A percentile compares a stretch with the other conserved stretches of the same genome.
Evolutionary conservation across 2,113 vertebrate species (phyloP).

Genomic region (Anguilla japonica): DNA sequence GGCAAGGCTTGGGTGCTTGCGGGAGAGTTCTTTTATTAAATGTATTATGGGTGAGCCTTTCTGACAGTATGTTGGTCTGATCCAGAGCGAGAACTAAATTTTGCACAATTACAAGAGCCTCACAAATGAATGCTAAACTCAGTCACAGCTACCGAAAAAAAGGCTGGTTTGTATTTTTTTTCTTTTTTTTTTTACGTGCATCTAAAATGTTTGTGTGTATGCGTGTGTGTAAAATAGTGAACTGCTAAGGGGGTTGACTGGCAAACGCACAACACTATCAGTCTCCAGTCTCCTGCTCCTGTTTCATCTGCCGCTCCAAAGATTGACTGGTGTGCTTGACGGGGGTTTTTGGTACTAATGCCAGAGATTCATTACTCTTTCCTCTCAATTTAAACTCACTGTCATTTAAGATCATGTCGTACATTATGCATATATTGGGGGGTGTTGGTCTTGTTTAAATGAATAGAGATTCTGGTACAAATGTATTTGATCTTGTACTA

Average conservation of each 20-base stretch:
- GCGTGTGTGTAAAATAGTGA: not conserved
- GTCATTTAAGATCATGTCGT: conserved; percentile 42
- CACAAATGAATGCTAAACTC: not conserved
- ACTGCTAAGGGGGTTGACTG: not conserved
- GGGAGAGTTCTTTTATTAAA: not conserved
- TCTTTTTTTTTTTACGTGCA: not conserved
- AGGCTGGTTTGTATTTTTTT: not conserved
- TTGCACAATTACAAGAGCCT: not conserved
- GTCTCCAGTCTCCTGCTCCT: not conserved
- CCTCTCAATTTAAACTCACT: not conserved
- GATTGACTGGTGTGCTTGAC: not conserved
- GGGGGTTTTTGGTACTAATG: not conserved
- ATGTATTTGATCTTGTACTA: not conserved
- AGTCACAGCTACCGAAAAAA: not conserved
- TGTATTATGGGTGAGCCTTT: not conserved
- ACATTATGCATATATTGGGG: conserved; percentile 6
- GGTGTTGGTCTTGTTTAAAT: conserved; percentile 40
- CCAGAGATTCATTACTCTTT: not conserved
- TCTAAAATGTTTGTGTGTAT: not conserved
- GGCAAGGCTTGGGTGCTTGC: not conserved
- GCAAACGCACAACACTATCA: not conserved
- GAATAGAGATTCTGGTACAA: conserved; percentile 34
- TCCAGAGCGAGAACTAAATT: not conserved
- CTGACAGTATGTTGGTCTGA: not conserved
- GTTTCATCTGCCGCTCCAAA: not conserved